Evolutionary conservation across 2,113 vertebrate species (phyloP), one percentile per base, ranked within the genome.

Genomic region (Trochalopteron elliotii): DNA sequence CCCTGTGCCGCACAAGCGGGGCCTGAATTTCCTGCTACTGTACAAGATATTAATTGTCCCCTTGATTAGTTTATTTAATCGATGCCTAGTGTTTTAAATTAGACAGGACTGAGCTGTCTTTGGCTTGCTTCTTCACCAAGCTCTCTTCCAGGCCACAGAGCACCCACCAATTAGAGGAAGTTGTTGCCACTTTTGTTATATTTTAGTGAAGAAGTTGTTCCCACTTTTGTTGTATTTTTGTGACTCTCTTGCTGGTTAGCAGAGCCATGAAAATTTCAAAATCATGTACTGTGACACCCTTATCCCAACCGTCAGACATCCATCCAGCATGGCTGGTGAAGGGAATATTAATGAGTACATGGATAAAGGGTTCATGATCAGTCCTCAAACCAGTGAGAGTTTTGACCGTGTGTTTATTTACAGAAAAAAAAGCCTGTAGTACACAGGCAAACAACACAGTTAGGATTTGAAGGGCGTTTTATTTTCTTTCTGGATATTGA

Each of bases 1-100:
- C 12, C 40, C 16, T 20, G 74, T 74, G 88, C 15, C 0, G 9
- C 75, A 60, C 80, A 57, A 80, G 52, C 0, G 0, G 76, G 49
- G 47, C 40, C 89, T 89, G 87, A 57, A 77, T 94, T 90, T 69
- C 65, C 76, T 90, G 90, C 96, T 93, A 70, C 83, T 74, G 87
- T 89, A 40, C 72, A 47, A 33, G 49, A 71, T 67, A 80, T 30
- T 76, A 91, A 75, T 90, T 90, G 77, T 65, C 24, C 72, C 64
- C 68, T 89, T 30, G n/a, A 81, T 81, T 90, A 44, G 67, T 75
- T 83, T 70, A 35, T 90, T 86, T 83, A 81, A 87, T 64, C 47
- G 50, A 50, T 67, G 37, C 40, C 69, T 94, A 61, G 33, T 85
- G 75, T 47, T 85, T 50, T 67, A 79, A 91, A 90, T 96, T 71